Conservation (phyloP, 2,888 invertebrate species). For the Cataglyphis altisquamis region DNA sequence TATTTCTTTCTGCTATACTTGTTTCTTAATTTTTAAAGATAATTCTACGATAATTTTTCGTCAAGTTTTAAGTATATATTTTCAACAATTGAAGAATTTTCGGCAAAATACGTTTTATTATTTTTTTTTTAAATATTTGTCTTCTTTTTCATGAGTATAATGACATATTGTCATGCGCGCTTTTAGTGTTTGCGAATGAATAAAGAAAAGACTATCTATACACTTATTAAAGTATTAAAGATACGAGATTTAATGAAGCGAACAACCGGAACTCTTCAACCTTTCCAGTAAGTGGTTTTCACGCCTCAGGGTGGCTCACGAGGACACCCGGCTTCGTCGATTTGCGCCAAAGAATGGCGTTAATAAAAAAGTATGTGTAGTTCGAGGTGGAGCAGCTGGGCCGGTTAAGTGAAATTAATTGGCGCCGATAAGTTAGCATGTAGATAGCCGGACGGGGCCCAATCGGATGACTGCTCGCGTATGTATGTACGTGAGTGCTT, state of each 20-base stretch:
- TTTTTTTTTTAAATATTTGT: background rate
- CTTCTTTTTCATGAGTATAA: background rate
- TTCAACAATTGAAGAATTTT: background rate
- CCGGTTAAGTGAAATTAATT: slow-evolving; percentile 77
- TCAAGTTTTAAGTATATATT: background rate
- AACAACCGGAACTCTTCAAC: slow-evolving; percentile 23
- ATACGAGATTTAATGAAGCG: slow-evolving; percentile 20
- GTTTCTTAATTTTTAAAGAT: too few relatives aligned
- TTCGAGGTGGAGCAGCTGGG: slow-evolving; percentile 67
- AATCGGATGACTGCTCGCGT: slow-evolving; percentile 48
- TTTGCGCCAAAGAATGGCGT: slow-evolving; percentile 24
- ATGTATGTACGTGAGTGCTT: slow-evolving; percentile 51
- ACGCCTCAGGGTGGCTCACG: slow-evolving; percentile 12
- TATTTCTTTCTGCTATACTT: background rate
- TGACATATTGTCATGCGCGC: background rate
- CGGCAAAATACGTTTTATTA: background rate
- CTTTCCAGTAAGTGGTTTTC: slow-evolving; percentile 35
- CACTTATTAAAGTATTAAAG: background rate
- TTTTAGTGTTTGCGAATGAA: background rate
- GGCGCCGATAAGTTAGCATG: slow-evolving; percentile 71
- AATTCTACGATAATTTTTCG: background rate
- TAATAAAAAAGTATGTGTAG: slow-evolving; percentile 43
- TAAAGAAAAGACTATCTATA: background rate
- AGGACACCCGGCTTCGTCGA: slow-evolving; percentile 26
- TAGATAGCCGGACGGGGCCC: slow-evolving; percentile 55